Base-by-base conservation (phyloP, 2,888 invertebrate genomes). In the Acronicta leporina region DNA sequence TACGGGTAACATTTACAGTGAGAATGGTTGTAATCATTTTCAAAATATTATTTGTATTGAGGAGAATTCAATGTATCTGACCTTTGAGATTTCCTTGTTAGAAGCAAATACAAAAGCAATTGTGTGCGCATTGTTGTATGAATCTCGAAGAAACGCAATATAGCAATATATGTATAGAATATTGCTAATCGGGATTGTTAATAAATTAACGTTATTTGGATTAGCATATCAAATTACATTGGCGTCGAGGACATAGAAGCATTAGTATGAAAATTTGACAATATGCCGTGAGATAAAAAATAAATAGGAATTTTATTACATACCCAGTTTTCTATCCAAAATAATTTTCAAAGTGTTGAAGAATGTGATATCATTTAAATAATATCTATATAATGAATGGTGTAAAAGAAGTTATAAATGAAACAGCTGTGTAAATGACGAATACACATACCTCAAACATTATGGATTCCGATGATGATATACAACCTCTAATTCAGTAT, bases 381-480 rank as follows among this genome's bases (percentile, higher is more conserved):
- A 8, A 20, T n/a, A 38, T 42, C 40, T 35, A 14, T 20, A 0
- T 0, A 10, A n/a, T 11, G 15, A 47, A n/a, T 16, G 27, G n/a
- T 41, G 27, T 50, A 5, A 41, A 25, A n/a, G n/a, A 58, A 54
- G 16, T 50, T 11, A 48, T 52, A 7, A 58, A 33, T 53, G 10
- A 46, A 54, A 47, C 46, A 44, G 16, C 45, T 62, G 56, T 43
- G 46, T 52, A 41, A 66, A 51, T 20, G 56, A 42, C 25, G 33
- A 53, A 54, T 40, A 38, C 27, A 68, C 5, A 43, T 8, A 11
- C 27, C 33, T 33, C 4, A 33, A 11, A 38, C 63, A 80, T 48
- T 20, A 91, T 91, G 89, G 87, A 88, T 52, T 87, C 83, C 0
- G 92, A 92, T 52, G 92, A 93, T 56, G 92, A 92, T 69, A 79